Evolutionary conservation across 1,140 invertebrate genomes (phyloP).

Genomic region (Pseudomyrmex concolor): DNA sequence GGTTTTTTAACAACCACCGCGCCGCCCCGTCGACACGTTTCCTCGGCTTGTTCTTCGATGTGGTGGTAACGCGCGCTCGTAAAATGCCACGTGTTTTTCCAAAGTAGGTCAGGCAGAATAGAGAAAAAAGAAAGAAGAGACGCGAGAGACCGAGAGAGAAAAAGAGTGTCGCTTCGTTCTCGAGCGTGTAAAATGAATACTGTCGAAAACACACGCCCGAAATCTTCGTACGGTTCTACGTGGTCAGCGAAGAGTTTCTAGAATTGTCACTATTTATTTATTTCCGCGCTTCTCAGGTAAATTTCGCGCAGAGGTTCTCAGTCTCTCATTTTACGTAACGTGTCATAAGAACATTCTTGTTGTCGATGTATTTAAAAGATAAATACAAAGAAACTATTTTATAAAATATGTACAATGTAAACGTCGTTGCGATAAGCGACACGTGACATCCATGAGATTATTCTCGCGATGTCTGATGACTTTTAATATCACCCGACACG

Average conservation of each 20-base stretch:
- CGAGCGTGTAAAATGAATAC: slow-evolving; percentile 32
- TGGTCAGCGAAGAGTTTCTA: slow-evolving; percentile 27
- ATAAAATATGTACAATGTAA: not conserved
- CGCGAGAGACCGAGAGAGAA: not conserved
- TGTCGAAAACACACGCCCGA: slow-evolving; percentile 27
- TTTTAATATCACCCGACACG: slow-evolving; percentile 8
- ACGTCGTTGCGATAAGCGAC: not conserved
- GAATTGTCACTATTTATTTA: slow-evolving; percentile 47
- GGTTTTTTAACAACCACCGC: slow-evolving; percentile 65
- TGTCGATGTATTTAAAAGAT: not conserved
- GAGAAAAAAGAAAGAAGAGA: slow-evolving; percentile 33
- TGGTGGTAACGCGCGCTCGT: slow-evolving; percentile 58
- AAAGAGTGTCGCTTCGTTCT: not conserved
- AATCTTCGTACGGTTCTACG: not conserved
- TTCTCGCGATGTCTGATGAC: not conserved
- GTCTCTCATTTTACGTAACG: not conserved
- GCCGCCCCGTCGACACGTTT: slow-evolving; percentile 56
- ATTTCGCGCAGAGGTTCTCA: slow-evolving; percentile 12
- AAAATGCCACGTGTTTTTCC: slow-evolving; percentile 63
- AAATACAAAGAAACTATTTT: not conserved
- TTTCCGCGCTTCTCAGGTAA: slow-evolving; percentile 32
- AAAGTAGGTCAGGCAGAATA: slow-evolving; percentile 60
- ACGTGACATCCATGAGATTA: not conserved
- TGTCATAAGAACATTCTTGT: no score
- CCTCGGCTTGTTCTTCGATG: not conserved